Evolutionary conservation across 2,888 invertebrate genomes (phyloP).

Genomic region (Phania funesta): DNA sequence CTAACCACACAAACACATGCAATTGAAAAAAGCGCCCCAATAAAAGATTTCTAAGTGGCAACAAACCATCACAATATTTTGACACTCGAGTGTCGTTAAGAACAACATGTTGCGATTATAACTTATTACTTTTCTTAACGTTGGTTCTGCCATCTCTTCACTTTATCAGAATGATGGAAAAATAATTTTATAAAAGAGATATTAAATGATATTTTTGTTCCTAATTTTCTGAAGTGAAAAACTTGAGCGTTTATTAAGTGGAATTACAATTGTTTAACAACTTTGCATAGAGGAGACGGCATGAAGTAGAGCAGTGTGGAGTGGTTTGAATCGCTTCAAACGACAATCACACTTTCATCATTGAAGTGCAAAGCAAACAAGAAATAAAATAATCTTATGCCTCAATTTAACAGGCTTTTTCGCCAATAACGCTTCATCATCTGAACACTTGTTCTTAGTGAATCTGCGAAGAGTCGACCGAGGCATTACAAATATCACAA

Average conservation of each 20-base stretch:
- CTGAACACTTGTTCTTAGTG: background rate
- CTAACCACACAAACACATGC: too few species aligned
- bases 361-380: conserved; percentile 58
- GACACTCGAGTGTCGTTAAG: conserved; percentile 74
- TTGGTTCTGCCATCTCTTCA: too few species aligned
- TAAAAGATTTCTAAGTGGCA: conserved; percentile 39
- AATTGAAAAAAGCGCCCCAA: too few species aligned
- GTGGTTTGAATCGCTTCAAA: conserved; percentile 57
- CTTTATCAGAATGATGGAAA: too few species aligned
- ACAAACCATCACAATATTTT: conserved; percentile 71
- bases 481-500: too few species aligned
- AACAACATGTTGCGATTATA: conserved; percentile 41
- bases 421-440: background rate
- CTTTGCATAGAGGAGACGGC: too few species aligned
- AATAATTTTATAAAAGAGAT: too few species aligned
- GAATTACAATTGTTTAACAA: background rate
- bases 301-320: background rate
- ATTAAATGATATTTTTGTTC: background rate
- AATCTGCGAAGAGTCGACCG: background rate
- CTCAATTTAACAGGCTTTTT: conserved; percentile 13
- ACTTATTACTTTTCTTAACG: conserved; percentile 4
- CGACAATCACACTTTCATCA: conserved; percentile 51
- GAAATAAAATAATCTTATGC: conserved; percentile 22
- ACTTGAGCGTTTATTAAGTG: conserved; percentile 32
- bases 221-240: conserved; percentile 17